phyloP scores from a whole-genome alignment of 2,797 vertebrate species.

The Yasuhikotakia modesta region DNA sequence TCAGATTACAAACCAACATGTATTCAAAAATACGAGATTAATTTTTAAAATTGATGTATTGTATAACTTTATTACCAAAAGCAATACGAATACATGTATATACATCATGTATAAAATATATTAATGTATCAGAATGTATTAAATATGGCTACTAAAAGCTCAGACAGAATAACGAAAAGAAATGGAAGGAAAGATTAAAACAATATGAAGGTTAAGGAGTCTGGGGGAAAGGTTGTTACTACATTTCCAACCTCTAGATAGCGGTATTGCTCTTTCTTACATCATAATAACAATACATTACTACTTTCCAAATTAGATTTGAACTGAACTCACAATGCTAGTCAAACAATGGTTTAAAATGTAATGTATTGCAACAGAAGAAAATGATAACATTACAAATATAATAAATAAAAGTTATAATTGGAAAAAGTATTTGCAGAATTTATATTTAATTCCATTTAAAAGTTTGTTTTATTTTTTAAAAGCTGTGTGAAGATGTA shows the following conservation, averaged over 20 bases:
- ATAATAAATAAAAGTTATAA: background rate
- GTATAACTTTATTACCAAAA: background rate
- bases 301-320: background rate
- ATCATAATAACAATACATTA: background rate
- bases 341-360: background rate
- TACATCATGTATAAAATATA: background rate
- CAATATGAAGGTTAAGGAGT: background rate
- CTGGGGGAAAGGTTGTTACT: background rate
- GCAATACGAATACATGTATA: background rate
- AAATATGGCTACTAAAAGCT: background rate
- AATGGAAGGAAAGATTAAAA: background rate
- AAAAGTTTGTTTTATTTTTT: too few species aligned
- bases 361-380: background rate
- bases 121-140: too few species aligned
- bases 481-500: background rate
- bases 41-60: background rate
- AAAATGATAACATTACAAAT: background rate
- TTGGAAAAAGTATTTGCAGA: background rate
- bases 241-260: slow-evolving; percentile 27
- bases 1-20: background rate
- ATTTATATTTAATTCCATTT: background rate
- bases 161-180: background rate
- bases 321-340: background rate
- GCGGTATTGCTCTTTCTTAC: slow-evolving; percentile 8
- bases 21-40: background rate